These are phyloP conservation scores for Teinopalpus imperialis DNA, from an alignment of 2,888 invertebrate genomes.

Conservation along the genomic window DNA sequence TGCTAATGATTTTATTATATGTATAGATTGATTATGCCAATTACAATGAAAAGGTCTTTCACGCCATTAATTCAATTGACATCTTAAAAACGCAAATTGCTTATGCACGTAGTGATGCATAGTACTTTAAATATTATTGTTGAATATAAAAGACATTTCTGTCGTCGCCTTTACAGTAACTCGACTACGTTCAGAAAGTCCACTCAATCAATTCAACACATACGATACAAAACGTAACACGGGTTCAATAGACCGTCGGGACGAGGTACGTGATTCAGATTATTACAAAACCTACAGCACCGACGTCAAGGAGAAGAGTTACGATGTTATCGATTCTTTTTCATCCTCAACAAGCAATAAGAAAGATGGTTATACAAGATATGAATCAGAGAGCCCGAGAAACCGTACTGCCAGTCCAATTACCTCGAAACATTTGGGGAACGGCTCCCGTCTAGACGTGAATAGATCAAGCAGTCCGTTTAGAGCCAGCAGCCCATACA, in stretches of 20 bases:
- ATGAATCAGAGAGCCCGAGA: slow-evolving; percentile 70
- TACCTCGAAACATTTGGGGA: slow-evolving; percentile 77
- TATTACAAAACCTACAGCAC: slow-evolving; percentile 69
- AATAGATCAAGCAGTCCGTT: slow-evolving; percentile 65
- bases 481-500: slow-evolving; percentile 67
- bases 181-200: slow-evolving; percentile 72
- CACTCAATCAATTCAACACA: slow-evolving; percentile 65
- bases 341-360: slow-evolving; percentile 65
- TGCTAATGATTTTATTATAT: too few species aligned
- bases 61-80: slow-evolving; percentile 13
- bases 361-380: slow-evolving; percentile 60
- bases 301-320: slow-evolving; percentile 67
- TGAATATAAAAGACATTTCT: slow-evolving; percentile 19
- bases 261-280: slow-evolving; percentile 69
- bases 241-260: slow-evolving; percentile 68
- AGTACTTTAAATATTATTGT: slow-evolving; percentile 17
- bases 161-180: slow-evolving; percentile 47
- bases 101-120: slow-evolving; percentile 5
- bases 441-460: slow-evolving; percentile 72
- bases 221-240: slow-evolving; percentile 67
- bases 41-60: slow-evolving; percentile 14
- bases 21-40: too few species aligned
- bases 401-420: slow-evolving; percentile 75
- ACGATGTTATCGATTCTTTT: slow-evolving; percentile 73
- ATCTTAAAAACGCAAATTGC: slow-evolving; percentile 18